Evolutionary conservation across 2,113 vertebrate species (phyloP).

Genomic region (Setophaga coronata): DNA sequence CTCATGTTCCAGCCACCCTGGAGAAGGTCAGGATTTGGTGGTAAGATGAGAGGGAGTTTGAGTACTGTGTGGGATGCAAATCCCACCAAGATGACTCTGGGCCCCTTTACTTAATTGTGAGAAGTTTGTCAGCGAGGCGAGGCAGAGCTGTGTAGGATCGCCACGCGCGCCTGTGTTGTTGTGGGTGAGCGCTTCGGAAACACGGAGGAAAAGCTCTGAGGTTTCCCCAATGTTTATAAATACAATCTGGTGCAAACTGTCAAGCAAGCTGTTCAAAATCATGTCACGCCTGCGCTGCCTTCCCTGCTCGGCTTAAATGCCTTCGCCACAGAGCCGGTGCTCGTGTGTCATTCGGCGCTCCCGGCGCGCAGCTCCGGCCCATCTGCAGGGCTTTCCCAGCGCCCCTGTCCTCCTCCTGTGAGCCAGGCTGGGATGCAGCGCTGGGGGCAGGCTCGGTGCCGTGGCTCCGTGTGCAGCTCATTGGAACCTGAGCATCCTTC

Average conservation of each 20-base stretch:
- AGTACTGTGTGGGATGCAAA: not conserved
- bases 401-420: not conserved
- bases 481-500: not conserved
- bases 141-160: not conserved
- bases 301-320: not conserved
- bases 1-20: accelerated
- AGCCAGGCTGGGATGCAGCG: not conserved
- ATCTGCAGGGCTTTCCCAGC: not conserved
- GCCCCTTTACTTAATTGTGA: not conserved
- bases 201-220: not conserved
- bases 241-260: slow-evolving; percentile 63
- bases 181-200: not conserved
- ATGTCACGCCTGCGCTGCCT: slow-evolving; percentile 1
- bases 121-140: not conserved
- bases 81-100: not conserved
- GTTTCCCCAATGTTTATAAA: slow-evolving; percentile 58
- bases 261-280: slow-evolving; percentile 66
- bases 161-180: not conserved
- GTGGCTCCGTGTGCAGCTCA: accelerated
- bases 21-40: not conserved
- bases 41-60: not conserved
- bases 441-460: accelerated
- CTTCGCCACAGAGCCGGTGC: not conserved
- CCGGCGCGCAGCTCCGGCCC: not conserved
- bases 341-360: not conserved